Percentiles rank a stretch among this genome's conserved stretches.
Conservation (phyloP, 1,140 invertebrate genomes). For the Fragariocoptes setiger region DNA sequence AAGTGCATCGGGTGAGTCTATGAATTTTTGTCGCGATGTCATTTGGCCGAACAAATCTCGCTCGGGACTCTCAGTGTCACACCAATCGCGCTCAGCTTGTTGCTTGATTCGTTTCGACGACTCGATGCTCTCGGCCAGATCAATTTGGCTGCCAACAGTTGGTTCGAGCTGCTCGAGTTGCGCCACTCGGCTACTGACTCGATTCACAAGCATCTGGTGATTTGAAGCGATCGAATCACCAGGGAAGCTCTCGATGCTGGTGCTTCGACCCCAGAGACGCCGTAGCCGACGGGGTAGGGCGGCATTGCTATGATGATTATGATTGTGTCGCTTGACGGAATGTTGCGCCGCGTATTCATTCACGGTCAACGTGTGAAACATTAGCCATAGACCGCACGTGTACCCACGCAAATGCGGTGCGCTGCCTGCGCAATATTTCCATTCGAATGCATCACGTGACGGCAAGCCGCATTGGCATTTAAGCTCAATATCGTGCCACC, state of each 20-base stretch:
- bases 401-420: conserved; percentile 40
- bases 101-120: neutral
- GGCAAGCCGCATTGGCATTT: neutral
- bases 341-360: conserved; percentile 23
- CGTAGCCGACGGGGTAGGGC: neutral
- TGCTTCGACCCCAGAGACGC: neutral
- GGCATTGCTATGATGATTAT: neutral
- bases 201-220: no score
- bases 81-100: neutral
- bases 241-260: no score
- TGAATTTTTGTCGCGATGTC: neutral
- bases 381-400: conserved; percentile 71
- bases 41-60: neutral
- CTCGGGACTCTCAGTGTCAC: neutral
- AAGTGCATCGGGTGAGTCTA: neutral
- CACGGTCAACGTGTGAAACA: conserved; percentile 74
- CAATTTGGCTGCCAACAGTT: neutral
- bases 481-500: neutral
- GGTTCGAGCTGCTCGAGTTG: neutral
- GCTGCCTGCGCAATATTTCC: conserved; percentile 52
- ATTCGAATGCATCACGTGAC: conserved; percentile 17
- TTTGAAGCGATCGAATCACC: no score
- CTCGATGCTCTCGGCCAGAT: neutral
- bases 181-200: neutral
- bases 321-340: neutral